Evolutionary conservation across 2,888 invertebrate genomes (phyloP).

Genomic region (Cryptosula pallasiana): DNA sequence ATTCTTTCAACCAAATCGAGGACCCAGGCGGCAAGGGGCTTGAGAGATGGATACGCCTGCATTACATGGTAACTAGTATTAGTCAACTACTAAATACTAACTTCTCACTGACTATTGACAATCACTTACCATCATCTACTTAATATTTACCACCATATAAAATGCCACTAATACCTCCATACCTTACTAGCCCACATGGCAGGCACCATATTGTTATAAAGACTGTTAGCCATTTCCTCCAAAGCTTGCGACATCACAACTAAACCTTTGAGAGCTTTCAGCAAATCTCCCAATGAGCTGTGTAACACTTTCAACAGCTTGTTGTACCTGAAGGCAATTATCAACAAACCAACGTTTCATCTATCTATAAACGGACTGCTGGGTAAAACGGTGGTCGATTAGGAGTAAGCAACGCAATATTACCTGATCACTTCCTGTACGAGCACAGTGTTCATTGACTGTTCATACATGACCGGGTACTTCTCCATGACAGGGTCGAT

Average conservation of each 20-base stretch:
- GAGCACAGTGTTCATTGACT: conserved; percentile 82
- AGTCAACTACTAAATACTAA: no score
- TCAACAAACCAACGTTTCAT: not conserved
- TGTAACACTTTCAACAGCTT: conserved; percentile 43
- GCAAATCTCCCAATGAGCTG: conserved; percentile 57
- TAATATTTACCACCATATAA: no score
- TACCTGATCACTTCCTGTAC: conserved; percentile 79
- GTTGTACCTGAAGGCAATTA: conserved; percentile 44
- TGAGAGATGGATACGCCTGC: conserved; percentile 54
- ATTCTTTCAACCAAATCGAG: conserved; percentile 47
- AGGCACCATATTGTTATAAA: conserved; percentile 68
- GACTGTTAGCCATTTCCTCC: conserved; percentile 65
- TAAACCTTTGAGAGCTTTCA: conserved; percentile 70
- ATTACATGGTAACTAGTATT: no score
- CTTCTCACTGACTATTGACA: no score
- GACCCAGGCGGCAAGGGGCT: conserved; percentile 53
- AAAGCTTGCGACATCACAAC: conserved; percentile 73
- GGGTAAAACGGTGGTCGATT: no score
- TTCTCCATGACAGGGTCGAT: conserved; percentile 58
- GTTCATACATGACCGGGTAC: conserved; percentile 79
- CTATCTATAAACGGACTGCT: no score
- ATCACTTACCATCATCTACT: no score
- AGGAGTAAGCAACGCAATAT: no score
- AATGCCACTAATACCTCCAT: no score
- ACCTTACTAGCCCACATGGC: conserved; percentile 62